Percentiles rank a stretch among this genome's conserved stretches.
Conservation (phyloP, 2,113 vertebrate species). For the Crotalus viridis region DNA sequence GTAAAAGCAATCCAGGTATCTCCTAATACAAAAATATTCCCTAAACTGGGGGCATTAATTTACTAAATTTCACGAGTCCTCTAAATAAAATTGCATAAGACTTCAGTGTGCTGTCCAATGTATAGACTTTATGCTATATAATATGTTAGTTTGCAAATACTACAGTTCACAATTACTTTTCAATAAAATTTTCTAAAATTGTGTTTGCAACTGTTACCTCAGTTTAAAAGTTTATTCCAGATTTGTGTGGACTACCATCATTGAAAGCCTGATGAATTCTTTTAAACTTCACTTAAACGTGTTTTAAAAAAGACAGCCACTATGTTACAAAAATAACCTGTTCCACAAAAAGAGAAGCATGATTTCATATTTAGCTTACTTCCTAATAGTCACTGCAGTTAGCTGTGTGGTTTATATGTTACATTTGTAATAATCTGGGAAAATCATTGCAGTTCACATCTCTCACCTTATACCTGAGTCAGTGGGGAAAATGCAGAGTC, state of each 20-base stretch:
- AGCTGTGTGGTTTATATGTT: constrained; percentile 58
- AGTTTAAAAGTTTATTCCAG: constrained; percentile 32
- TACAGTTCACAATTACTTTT: constrained; percentile 45
- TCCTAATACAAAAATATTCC: not conserved
- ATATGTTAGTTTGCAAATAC: constrained; percentile 37
- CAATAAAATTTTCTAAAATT: constrained; percentile 38
- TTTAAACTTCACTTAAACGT: constrained; percentile 16
- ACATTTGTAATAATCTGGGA: constrained; percentile 55
- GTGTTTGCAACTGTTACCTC: constrained; percentile 50
- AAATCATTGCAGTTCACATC: constrained; percentile 63
- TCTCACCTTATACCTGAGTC: constrained; percentile 51
- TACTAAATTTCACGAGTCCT: not conserved
- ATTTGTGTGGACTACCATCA: constrained; percentile 34
- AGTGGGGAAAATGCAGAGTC: constrained; percentile 40
- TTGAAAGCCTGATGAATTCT: constrained; percentile 52
- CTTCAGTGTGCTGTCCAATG: constrained; percentile 31
- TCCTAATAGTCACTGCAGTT: constrained; percentile 56
- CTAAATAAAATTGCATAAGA: not conserved
- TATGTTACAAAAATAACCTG: constrained; percentile 67
- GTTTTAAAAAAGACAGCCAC: constrained; percentile 55
- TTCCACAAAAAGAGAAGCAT: constrained; percentile 64
- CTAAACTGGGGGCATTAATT: not conserved
- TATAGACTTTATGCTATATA: constrained; percentile 41
- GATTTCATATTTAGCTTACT: constrained; percentile 62
- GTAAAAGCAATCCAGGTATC: not conserved